Evolutionary conservation across 2,888 invertebrate species (phyloP).

Genomic region (Axea sp.): DNA sequence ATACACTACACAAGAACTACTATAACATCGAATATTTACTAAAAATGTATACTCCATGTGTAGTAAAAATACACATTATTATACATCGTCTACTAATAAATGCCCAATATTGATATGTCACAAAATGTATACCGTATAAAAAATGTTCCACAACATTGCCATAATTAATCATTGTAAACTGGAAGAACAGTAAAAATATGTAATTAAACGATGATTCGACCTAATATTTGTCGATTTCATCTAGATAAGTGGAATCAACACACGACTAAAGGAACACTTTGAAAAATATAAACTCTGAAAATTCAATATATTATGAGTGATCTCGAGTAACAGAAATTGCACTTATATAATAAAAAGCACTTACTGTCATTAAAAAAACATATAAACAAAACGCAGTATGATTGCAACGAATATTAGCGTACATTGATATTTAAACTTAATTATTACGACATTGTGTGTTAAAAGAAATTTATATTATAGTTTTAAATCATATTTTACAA

Average conservation of each 20-base stretch:
- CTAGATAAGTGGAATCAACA: neutral
- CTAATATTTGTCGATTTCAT: neutral
- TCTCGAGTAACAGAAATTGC: conserved; percentile 10
- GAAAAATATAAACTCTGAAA: conserved; percentile 29
- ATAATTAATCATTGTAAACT: neutral
- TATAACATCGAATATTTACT: conserved; percentile 11
- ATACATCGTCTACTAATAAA: conserved; percentile 63
- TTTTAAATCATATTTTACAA: too few relatives aligned
- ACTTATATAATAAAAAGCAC: neutral
- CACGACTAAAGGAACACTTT: neutral
- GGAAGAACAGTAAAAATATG: neutral
- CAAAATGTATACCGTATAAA: conserved; percentile 11
- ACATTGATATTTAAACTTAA: neutral
- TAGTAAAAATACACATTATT: conserved; percentile 5
- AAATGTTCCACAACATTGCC: neutral
- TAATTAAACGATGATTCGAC: neutral
- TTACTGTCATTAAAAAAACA: neutral
- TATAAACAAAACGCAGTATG: neutral
- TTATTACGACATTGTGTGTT: too few relatives aligned
- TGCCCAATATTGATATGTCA: conserved; percentile 75
- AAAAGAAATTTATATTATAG: too few relatives aligned
- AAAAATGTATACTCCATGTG: conserved; percentile 29
- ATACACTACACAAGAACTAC: too few relatives aligned
- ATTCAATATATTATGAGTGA: conserved; percentile 7
- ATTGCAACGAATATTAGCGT: conserved; percentile 1